A percentile compares a stretch with the other conserved stretches of the same genome.
Evolutionary conservation across 2,888 invertebrate species (phyloP).

Genomic region (Thalpophila matura): DNA sequence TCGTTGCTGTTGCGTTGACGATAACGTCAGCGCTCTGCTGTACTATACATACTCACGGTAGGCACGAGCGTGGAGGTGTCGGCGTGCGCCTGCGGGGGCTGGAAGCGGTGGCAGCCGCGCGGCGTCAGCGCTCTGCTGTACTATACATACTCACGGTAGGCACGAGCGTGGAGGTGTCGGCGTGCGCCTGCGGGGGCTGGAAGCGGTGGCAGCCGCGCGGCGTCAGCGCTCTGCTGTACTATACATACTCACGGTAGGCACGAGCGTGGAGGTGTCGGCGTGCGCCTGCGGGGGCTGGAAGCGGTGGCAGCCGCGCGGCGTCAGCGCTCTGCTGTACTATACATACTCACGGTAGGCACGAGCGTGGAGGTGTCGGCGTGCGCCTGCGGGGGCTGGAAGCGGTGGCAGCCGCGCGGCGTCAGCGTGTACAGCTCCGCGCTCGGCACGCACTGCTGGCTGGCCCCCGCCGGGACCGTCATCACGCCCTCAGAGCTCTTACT

Average conservation of each 20-base stretch:
- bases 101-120: too few species aligned
- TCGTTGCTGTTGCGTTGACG: too few species aligned
- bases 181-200: too few species aligned
- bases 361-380: slow-evolving; percentile 62
- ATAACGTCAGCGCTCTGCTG: too few species aligned
- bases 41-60: too few species aligned
- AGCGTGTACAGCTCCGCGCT: slow-evolving; percentile 93
- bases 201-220: too few species aligned
- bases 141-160: too few species aligned
- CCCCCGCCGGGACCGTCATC: slow-evolving; percentile 91
- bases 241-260: slow-evolving; percentile 64
- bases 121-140: too few species aligned
- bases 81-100: too few species aligned
- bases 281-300: slow-evolving; percentile 87
- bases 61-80: too few species aligned
- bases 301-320: slow-evolving; percentile 87
- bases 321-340: not conserved
- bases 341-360: slow-evolving; percentile 62
- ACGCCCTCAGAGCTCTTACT: slow-evolving; percentile 67
- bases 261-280: slow-evolving; percentile 60
- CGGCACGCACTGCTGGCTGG: slow-evolving; percentile 94
- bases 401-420: slow-evolving; percentile 95
- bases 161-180: too few species aligned
- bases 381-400: slow-evolving; percentile 88
- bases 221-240: not conserved